Percentiles rank a stretch among this genome's conserved stretches.
Conservation (phyloP, 1,140 invertebrate species). For the Hycleus phaleratus region DNA sequence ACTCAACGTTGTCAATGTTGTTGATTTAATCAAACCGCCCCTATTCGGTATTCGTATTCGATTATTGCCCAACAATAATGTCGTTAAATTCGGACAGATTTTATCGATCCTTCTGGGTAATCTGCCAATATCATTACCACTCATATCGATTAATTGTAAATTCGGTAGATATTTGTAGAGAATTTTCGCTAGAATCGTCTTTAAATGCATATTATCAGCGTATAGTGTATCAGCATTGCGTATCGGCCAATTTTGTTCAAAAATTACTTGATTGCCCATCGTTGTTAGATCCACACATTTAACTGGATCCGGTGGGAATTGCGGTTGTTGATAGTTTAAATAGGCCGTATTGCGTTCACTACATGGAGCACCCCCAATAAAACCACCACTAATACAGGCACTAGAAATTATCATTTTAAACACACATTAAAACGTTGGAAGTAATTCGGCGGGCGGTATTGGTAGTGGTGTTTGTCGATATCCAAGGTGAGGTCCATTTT, state of each 20-base stretch:
- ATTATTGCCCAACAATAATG: constrained; percentile 27
- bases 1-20: constrained; percentile 22
- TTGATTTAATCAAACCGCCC: constrained; percentile 22
- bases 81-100: constrained; percentile 21
- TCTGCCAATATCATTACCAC: constrained; percentile 23
- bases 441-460: too few relatives aligned
- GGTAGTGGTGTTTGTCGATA: too few relatives aligned
- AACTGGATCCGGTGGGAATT: constrained; percentile 17
- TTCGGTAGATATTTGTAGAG: constrained; percentile 20
- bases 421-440: too few relatives aligned
- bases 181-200: constrained; percentile 16
- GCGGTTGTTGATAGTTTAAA: constrained; percentile 13
- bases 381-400: not conserved
- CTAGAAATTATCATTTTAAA: not conserved
- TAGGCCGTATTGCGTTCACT: constrained; percentile 25
- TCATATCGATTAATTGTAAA: constrained; percentile 29
- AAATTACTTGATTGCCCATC: constrained; percentile 10
- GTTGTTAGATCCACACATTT: constrained; percentile 30
- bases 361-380: constrained; percentile 16
- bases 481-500: too few relatives aligned
- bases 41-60: constrained; percentile 21
- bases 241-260: constrained; percentile 8
- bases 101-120: constrained; percentile 18
- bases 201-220: constrained; percentile 29
- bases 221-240: constrained; percentile 26